Evolutionary conservation across 2,888 invertebrate genomes (phyloP).

Genomic region (Germaria angustata): DNA sequence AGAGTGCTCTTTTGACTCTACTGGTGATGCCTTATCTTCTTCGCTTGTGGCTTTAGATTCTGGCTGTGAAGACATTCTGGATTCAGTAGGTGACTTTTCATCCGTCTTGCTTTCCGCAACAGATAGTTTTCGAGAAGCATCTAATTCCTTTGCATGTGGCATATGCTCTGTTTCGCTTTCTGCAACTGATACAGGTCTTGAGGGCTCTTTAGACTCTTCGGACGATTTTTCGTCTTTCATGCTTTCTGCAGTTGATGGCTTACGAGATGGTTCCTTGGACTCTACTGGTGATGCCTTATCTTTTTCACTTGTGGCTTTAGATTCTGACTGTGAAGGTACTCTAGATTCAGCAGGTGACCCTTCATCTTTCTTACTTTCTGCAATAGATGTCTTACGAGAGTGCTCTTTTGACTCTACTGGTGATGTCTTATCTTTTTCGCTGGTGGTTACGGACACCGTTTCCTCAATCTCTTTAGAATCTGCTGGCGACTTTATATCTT

Average conservation of each 20-base stretch:
- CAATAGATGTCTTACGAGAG: conserved; percentile 70
- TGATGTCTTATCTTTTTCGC: too few relatives aligned
- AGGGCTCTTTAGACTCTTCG: conserved; percentile 57
- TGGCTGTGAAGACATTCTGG: conserved; percentile 41
- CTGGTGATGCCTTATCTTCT: conserved; percentile 31
- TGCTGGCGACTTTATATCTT: too few relatives aligned
- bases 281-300: conserved; percentile 59
- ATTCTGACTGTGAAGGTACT: conserved; percentile 68
- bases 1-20: conserved; percentile 55
- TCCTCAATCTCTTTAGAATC: too few relatives aligned
- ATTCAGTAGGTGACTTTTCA: not conserved
- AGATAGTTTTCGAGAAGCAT: too few relatives aligned
- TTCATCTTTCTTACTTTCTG: conserved; percentile 57
- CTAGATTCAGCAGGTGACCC: conserved; percentile 62
- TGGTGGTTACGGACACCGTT: too few relatives aligned
- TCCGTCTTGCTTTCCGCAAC: conserved; percentile 63
- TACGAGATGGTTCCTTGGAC: conserved; percentile 48
- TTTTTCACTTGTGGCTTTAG: conserved; percentile 53
- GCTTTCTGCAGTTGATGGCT: conserved; percentile 58
- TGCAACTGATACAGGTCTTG: conserved; percentile 30
- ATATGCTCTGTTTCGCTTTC: conserved; percentile 18
- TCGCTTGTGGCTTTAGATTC: conserved; percentile 48
- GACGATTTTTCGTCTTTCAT: conserved; percentile 58
- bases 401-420: too few relatives aligned
- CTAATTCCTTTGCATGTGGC: not conserved